Conservation (phyloP, 2,888 invertebrate genomes). For the Rhorus exstirpatorius region DNA sequence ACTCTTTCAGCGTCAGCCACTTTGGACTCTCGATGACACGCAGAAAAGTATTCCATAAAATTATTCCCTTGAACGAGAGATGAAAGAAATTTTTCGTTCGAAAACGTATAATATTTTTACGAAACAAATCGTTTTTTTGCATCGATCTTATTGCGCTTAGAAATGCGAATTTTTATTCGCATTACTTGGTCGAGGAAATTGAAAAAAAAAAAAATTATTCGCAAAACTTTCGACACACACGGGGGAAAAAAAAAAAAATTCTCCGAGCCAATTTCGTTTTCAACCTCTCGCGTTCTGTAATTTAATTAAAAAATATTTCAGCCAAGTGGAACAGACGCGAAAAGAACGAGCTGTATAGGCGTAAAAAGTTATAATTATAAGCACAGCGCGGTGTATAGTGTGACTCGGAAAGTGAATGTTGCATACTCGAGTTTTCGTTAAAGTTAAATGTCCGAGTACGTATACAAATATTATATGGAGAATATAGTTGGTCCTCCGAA, state of each 20-base stretch:
- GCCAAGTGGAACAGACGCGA: not conserved
- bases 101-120: too few species aligned
- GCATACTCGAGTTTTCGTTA: not conserved
- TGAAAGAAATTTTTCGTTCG: too few species aligned
- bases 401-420: too few species aligned
- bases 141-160: too few species aligned
- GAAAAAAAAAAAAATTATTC: not conserved
- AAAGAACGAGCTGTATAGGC: not conserved
- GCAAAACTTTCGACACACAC: not conserved
- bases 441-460: not conserved
- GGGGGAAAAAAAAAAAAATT: not conserved
- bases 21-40: not conserved
- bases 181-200: not conserved
- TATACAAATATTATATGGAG: not conserved
- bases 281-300: not conserved
- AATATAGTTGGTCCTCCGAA: not conserved
- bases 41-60: not conserved
- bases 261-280: not conserved
- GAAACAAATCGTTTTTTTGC: too few species aligned
- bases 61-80: not conserved
- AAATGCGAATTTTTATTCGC: not conserved
- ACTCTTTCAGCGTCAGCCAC: not conserved
- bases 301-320: conserved; percentile 23
- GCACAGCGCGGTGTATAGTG: too few species aligned
- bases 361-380: not conserved